Evolutionary conservation across 1,140 invertebrate genomes (phyloP), one percentile per base, ranked within the genome.

Genomic region (Meloidogyne floridensis): DNA sequence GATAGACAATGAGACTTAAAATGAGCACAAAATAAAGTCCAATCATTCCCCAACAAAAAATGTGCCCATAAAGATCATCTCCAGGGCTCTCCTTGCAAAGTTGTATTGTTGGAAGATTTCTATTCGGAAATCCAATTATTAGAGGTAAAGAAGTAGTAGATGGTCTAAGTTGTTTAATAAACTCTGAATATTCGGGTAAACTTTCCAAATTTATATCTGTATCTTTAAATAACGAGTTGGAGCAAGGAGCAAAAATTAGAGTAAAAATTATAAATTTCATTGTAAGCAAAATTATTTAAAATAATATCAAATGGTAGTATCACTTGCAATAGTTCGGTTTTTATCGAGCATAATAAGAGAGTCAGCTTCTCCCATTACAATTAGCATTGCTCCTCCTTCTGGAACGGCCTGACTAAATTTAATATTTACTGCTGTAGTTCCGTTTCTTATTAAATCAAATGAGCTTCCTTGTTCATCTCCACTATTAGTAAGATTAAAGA

Each of bases 361-460:
- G 13, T 79, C 77, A 1, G 47, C 51, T 59, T 79, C 80, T 7
- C 76, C 69, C 47, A 54, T 54, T 3, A 80, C 80, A 53, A 81
- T 80, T 7, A 81, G 3, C 51, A 53, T 81, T 3, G 72, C 43
- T 32, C 80, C 80, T n/a, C 80, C 80, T n/a, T 32, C n/a, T 5
- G 77, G 80, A 11, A 81, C 78, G 6, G 76, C 3, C 0, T 81
- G 43, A 32, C 7, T 81, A 32, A 81, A 81, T 81, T 81, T 80
- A 18, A n/a, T n/a, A n/a, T 51, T 13, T 13, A 81, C 47, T 0
- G 76, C 18, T 4, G 80, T 81, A 10, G 80, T 81, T 4, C 80
- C 80, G 9, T 43, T 81, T 43, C 81, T 81, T n/a, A 81, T 80
- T 71, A 81, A 69, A 13, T 81, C 80, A 32, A 81, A 81, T 4